Evolutionary conservation across 2,113 vertebrate species (phyloP), one percentile per base, ranked within the genome.

Genomic region (Smithornis capensis): DNA sequence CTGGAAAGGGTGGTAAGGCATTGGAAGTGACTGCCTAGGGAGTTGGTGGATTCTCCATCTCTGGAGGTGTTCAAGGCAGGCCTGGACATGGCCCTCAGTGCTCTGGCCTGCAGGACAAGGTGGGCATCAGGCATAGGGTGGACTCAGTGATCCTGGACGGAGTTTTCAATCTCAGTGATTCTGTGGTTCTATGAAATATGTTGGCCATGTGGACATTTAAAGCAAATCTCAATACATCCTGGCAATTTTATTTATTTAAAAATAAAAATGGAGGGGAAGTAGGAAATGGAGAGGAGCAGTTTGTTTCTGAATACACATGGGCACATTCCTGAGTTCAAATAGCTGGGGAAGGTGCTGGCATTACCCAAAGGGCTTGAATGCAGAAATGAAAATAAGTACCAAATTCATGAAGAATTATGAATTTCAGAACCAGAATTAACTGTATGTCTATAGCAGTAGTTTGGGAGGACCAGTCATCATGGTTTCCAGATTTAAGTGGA

Each of bases 61-160:
- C 53, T 75, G 62, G 33, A 38, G 52, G 33, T 28, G 33, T 13
- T 27, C 14, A 0, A 18, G 25, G 21, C 22, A 64, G 3, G 6
- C 1, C 33, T 59, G 52, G 27, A 27, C 2, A 11, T 42, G 67
- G 4, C 35, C 33, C 59, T 50, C 14, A 44, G 49, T 1, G 57
- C 40, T 53, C 65, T 22, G 29, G 75, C 40, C 29, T 73, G 42
- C 25, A 31, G 38, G 47, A 45, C 23, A n/a, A 4, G 12, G 14
- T 28, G 15, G 9, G 19, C 0, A 33, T 28, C 0, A 0, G 29
- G 8, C 12, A 27, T 4, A 71, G 28, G 1, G 14, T 12, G 25
- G n/a, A 3, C 60, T 49, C 35, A 24, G 18, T 22, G 9, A 10
- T 3, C 4, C 23, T 18, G 22, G 22, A 13, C 42, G 27, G 10